A percentile compares a stretch with the other conserved stretches of the same genome.
phyloP scores from a whole-genome alignment of 2,888 invertebrate genomes.

The Sialis fuliginosa region DNA sequence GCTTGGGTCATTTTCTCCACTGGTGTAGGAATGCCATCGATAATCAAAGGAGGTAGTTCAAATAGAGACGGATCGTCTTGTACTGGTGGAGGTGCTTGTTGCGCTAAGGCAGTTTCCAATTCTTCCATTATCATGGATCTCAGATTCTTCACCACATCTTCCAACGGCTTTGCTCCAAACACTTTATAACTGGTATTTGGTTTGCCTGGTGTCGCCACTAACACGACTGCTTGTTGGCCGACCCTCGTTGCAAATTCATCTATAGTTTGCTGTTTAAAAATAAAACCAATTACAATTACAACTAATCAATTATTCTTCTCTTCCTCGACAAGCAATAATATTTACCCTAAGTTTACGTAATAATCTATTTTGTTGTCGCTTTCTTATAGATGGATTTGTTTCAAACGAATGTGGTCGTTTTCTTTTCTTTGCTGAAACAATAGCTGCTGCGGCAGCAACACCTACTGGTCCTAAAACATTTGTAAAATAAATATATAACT shows the following conservation, averaged over 20 bases:
- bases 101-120: conserved; percentile 79
- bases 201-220: conserved; percentile 92
- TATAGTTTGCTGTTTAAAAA: conserved; percentile 59
- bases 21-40: conserved; percentile 94
- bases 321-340: conserved; percentile 8
- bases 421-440: conserved; percentile 86
- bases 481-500: not conserved
- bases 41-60: conserved; percentile 88
- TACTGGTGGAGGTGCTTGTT: conserved; percentile 74
- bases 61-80: conserved; percentile 86
- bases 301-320: conserved; percentile 1
- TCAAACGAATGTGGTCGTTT: conserved; percentile 93
- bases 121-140: conserved; percentile 89
- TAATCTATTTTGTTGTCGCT: conserved; percentile 86
- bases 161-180: conserved; percentile 90
- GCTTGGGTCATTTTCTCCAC: conserved; percentile 99
- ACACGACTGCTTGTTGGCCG: conserved; percentile 90
- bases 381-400: conserved; percentile 90
- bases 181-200: conserved; percentile 92
- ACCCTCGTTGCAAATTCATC: conserved; percentile 95
- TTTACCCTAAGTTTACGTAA: conserved; percentile 67
- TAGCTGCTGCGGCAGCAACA: conserved; percentile 92
- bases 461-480: conserved; percentile 63
- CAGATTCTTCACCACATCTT: conserved; percentile 86
- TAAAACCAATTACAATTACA: not conserved